Evolutionary conservation across 2,888 invertebrate species (phyloP).

Genomic region (Drosophila differens): DNA sequence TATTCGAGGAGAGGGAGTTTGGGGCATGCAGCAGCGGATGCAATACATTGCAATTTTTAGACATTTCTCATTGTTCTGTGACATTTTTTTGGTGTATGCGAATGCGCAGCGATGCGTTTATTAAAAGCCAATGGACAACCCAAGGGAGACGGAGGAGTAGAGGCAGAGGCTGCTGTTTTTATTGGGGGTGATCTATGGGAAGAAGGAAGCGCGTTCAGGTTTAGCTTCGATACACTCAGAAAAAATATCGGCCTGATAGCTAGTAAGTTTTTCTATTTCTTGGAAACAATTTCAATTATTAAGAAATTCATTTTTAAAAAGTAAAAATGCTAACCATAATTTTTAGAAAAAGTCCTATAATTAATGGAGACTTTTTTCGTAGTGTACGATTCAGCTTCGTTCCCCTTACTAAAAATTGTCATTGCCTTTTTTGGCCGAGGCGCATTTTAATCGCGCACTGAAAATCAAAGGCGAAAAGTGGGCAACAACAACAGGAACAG

Average conservation of each 20-base stretch:
- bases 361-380: neutral
- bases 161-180: constrained; percentile 15
- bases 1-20: constrained; percentile 7
- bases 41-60: constrained; percentile 66
- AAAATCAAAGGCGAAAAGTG: constrained; percentile 65
- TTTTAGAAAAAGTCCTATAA: neutral
- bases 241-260: rapidly evolving
- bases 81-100: constrained; percentile 44
- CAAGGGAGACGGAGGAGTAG: neutral
- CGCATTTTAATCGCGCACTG: constrained; percentile 63
- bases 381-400: constrained; percentile 14
- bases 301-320: neutral
- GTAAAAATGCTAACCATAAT: neutral
- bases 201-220: constrained; percentile 12
- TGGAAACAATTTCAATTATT: neutral
- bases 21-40: constrained; percentile 20
- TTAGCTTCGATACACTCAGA: neutral
- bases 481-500: constrained; percentile 33
- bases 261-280: neutral
- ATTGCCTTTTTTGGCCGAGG: constrained; percentile 68
- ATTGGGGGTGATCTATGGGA: constrained; percentile 61
- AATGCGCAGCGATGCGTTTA: constrained; percentile 77
- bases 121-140: constrained; percentile 46
- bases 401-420: constrained; percentile 61
- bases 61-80: constrained; percentile 72